Evolutionary conservation across 2,797 vertebrate species (phyloP), one percentile per base, ranked within the genome.

Genomic region (Microctenopoma lineatum): DNA sequence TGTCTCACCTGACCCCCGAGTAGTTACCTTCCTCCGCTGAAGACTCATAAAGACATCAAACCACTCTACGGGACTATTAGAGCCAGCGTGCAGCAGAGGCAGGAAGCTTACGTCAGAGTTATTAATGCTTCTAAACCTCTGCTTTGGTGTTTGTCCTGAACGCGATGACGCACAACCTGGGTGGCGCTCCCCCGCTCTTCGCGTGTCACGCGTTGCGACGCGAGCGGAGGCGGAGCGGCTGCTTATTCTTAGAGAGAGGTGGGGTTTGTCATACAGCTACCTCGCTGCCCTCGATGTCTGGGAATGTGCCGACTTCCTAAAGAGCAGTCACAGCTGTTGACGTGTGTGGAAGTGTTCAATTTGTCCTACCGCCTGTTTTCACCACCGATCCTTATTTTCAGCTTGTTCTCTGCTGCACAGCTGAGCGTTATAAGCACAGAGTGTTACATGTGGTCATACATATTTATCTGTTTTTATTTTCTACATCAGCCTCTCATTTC

Each of bases 111-210:
- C 54, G 70, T 81, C 75, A 75, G 58, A 63, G 56, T 85, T 80
- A 79, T 85, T 86, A 68, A 81, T 64, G 56, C 32, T 58, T 75
- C 68, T 62, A 27, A 83, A 77, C 38, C 60, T 67, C 34, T 47
- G 66, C 73, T 58, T 66, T 56, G 41, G 15, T 46, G 12, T 46
- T 18, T 59, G 79, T 62, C 64, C 64, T 71, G 10, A 80, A 61
- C 44, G 57, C 3, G 46, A 76, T 91, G 89, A 92, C 79, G 78
- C 87, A 90, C 50, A 39, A 36, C 62, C n/a, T 11, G 1, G 32
- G 29, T 12, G 57, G 41, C 0, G 48, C 34, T 71, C 44, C 64
- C 65, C 42, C 15, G 18, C 54, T 34, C 52, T 60, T 51, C 39
- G 15, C 45, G 63, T 21, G 48, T 39, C 10, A 34, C 15, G 3